phyloP scores from a whole-genome alignment of 2,113 vertebrate genomes.

The Gracilinanus agilis region DNA sequence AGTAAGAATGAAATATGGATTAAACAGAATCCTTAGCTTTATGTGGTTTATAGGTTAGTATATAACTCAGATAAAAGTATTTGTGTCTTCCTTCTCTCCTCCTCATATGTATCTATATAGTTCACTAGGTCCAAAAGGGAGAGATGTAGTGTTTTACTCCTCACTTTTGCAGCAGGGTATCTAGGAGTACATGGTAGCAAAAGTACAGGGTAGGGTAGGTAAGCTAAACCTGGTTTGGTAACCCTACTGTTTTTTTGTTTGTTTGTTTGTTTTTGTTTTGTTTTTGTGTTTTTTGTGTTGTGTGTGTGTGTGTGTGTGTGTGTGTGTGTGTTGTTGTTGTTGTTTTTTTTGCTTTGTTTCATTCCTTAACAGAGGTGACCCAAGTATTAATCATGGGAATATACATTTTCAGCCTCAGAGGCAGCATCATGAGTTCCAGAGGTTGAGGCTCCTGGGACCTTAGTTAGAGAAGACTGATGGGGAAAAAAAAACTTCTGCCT shows the following conservation, averaged over 20 bases:
- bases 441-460: too few relatives aligned
- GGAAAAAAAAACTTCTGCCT: too few relatives aligned
- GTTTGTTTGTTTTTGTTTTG: too few relatives aligned
- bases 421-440: too few relatives aligned
- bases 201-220: not conserved
- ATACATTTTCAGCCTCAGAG: too few relatives aligned
- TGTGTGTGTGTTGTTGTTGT: too few relatives aligned
- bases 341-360: too few relatives aligned
- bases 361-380: too few relatives aligned
- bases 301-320: too few relatives aligned
- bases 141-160: not conserved
- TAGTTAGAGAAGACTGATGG: too few relatives aligned
- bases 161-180: not conserved
- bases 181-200: not conserved
- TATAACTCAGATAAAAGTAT: not conserved
- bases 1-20: not conserved
- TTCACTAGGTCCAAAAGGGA: not conserved
- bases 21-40: not conserved
- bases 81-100: not conserved
- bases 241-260: not conserved
- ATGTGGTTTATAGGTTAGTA: not conserved
- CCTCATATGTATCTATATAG: not conserved
- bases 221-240: not conserved
- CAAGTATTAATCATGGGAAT: too few relatives aligned
- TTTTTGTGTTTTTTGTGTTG: too few relatives aligned